phyloP scores from a whole-genome alignment of 2,113 vertebrate genomes.

The Anguilla japonica region DNA sequence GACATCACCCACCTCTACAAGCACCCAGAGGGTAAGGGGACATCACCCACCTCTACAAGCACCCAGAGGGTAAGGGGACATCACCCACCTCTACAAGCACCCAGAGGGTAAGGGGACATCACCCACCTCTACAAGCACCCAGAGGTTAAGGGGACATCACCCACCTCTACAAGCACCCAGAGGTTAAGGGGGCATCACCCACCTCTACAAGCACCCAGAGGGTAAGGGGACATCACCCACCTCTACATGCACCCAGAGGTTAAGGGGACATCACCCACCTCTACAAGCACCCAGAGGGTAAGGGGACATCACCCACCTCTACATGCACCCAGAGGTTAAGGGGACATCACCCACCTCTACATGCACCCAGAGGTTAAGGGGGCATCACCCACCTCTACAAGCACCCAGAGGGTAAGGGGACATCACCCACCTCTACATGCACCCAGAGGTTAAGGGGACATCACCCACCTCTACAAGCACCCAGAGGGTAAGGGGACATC shows the following conservation, averaged over 20 bases:
- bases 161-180: too few species aligned
- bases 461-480: too few species aligned
- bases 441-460: too few species aligned
- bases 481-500: neutral
- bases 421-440: too few species aligned
- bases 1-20: neutral
- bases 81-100: conserved; percentile 82
- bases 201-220: neutral
- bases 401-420: too few species aligned
- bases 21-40: conserved; percentile 39
- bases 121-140: conserved; percentile 80
- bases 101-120: conserved; percentile 67
- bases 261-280: conserved; percentile 57
- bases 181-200: too few species aligned
- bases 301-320: conserved; percentile 75
- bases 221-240: neutral
- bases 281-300: neutral
- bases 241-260: neutral
- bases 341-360: conserved; percentile 73
- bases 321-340: conserved; percentile 78
- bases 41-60: conserved; percentile 46
- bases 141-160: conserved; percentile 57
- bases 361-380: conserved; percentile 74
- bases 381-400: too few species aligned
- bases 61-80: conserved; percentile 47